Evolutionary conservation across 2,888 invertebrate genomes (phyloP).

Genomic region (Sesamia inferens): DNA sequence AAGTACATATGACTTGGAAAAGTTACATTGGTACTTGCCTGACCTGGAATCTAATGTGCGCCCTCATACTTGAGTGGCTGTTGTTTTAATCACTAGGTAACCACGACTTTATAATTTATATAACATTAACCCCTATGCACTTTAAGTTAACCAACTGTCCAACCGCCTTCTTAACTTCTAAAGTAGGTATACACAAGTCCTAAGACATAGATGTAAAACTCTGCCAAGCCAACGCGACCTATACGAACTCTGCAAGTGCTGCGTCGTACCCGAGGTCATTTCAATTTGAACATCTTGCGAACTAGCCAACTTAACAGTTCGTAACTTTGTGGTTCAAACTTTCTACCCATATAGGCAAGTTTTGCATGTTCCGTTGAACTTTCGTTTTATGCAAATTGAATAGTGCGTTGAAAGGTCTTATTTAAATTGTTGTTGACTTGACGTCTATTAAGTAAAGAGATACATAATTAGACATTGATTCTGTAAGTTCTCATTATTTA

Average conservation of each 20-base stretch:
- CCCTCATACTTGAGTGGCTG: no score
- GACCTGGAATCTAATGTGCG: no score
- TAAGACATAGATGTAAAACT: conserved; percentile 55
- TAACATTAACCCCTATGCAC: conserved; percentile 7
- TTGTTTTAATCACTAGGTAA: no score
- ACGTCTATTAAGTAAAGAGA: conserved; percentile 10
- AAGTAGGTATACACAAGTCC: conserved; percentile 43
- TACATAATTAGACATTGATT: not conserved
- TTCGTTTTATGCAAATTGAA: conserved; percentile 60
- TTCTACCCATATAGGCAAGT: conserved; percentile 53
- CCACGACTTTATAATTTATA: conserved; percentile 1
- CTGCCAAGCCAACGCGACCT: conserved; percentile 28
- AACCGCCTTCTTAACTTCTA: conserved; percentile 29
- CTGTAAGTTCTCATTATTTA: conserved; percentile 11
- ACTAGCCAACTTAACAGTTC: conserved; percentile 62
- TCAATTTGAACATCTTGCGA: conserved; percentile 63
- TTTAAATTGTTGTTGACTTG: conserved; percentile 50
- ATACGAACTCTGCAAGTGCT: conserved; percentile 57
- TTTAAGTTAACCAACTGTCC: not conserved
- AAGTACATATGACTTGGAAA: no score
- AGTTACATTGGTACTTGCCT: no score
- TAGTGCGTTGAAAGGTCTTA: conserved; percentile 49
- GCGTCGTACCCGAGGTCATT: conserved; percentile 65
- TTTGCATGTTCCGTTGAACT: conserved; percentile 48
- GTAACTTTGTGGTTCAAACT: conserved; percentile 57